Base-by-base conservation (phyloP, 1,140 invertebrate species). In the Neoseiulus cucumeris region DNA sequence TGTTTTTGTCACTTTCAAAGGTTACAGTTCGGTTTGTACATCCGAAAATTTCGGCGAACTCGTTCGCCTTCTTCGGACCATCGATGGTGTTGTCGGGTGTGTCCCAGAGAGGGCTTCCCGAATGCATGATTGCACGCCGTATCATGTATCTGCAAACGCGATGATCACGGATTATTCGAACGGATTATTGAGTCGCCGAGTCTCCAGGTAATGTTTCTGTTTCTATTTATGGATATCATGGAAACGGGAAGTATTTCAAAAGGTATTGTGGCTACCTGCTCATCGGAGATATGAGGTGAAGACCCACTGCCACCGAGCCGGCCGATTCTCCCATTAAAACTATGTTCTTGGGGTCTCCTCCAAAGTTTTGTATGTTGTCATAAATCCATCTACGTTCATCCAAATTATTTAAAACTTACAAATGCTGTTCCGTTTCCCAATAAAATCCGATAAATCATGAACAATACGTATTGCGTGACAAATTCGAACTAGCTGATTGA, bases 301-400 rank as follows among this genome's bases (percentile, higher is more conserved):
- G 18, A 22, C 68, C 44, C 14, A 79, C 74, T 42, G 73, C 73
- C 12, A 71, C 70, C 5, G 75, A 73, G 6, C 76, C 76, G 51
- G 74, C 68, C 9, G 72, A 72, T 42, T 74, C 71, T 5, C 76
- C 76, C 68, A 77, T 72, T 2, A 77, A 65, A 9, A 75, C 76
- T 9, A 78, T 72, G 42, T 69, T 66, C n/a, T 72, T 70, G 0
- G 72, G 68, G 68, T 77, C 75, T 2, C 75, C 76, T 44, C 70
- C 70, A 68, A 78, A 78, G 47, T 70, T 69, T 7, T 66, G 68
- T 7, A 77, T 75, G 65, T 78, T 76, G 44, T 73, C 69, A 44
- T 73, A 69, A 6, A 76, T 67, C 74, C 74, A 76, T 64, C 51
- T 59, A 33, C 51, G 22, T 59, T 59, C n/a, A n/a, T n/a, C n/a